Evolutionary conservation across 2,797 vertebrate species (phyloP).

Genomic region (Falco novaeseelandiae): DNA sequence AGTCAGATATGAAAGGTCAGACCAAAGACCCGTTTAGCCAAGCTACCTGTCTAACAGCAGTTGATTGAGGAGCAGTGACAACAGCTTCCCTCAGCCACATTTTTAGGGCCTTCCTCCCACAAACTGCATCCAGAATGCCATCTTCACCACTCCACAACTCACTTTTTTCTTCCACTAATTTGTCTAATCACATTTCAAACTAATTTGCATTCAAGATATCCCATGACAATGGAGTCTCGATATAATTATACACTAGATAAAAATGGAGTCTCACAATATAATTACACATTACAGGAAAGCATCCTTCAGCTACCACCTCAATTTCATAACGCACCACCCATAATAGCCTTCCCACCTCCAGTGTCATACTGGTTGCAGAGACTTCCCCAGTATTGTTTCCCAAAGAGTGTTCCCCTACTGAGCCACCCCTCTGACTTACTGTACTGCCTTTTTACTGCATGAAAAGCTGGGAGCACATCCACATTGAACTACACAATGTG

Average conservation of each 20-base stretch:
- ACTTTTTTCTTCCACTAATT: neutral
- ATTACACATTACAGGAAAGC: neutral
- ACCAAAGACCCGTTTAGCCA: neutral
- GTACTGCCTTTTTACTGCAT: neutral
- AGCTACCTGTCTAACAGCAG: neutral
- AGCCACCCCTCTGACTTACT: neutral
- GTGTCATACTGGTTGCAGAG: neutral
- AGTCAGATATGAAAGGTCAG: neutral
- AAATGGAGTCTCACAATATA: neutral
- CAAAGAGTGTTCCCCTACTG: neutral
- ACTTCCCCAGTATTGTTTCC: neutral
- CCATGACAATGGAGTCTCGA: neutral
- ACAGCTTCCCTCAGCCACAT: neutral
- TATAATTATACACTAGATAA: neutral
- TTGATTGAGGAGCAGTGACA: neutral
- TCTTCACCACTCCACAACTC: neutral
- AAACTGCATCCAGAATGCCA: neutral
- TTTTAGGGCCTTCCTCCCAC: neutral
- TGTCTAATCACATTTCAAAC: neutral
- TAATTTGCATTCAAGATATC: neutral
- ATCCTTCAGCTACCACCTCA: neutral
- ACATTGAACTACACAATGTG: neutral
- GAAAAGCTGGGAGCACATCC: neutral
- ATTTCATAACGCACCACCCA: neutral
- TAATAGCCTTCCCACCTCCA: neutral